phyloP scores from a whole-genome alignment of 1,140 invertebrate species.

The Drosophila hydei region DNA sequence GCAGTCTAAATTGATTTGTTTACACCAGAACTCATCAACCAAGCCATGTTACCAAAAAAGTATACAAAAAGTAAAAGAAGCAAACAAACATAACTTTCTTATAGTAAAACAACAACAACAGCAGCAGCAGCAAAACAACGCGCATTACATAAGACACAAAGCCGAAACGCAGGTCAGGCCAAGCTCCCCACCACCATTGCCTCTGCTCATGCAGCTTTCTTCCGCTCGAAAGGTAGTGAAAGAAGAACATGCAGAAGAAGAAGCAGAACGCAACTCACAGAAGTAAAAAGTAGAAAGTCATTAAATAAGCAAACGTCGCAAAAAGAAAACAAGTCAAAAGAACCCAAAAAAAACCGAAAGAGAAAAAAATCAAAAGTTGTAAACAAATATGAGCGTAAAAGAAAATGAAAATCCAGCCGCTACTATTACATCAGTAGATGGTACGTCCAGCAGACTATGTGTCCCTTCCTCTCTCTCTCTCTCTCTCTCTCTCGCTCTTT shows the following conservation, averaged over 20 bases:
- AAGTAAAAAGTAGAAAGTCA: slow-evolving; percentile 58
- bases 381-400: slow-evolving; percentile 70
- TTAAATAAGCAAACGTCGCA: slow-evolving; percentile 54
- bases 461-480: background rate
- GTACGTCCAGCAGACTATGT: slow-evolving; percentile 7
- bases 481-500: background rate
- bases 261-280: slow-evolving; percentile 19
- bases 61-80: slow-evolving; percentile 28
- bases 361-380: slow-evolving; percentile 56
- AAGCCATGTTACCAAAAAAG: slow-evolving; percentile 12
- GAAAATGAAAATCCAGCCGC: slow-evolving; percentile 66
- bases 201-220: slow-evolving; percentile 10
- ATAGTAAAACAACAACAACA: slow-evolving; percentile 38
- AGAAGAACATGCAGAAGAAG: slow-evolving; percentile 41
- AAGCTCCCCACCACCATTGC: background rate
- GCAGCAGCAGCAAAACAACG: background rate
- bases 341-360: slow-evolving; percentile 39
- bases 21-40: slow-evolving; percentile 47
- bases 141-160: slow-evolving; percentile 54
- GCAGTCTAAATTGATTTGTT: slow-evolving; percentile 56
- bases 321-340: slow-evolving; percentile 61
- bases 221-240: slow-evolving; percentile 41
- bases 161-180: background rate
- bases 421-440: slow-evolving; percentile 30
- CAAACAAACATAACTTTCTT: slow-evolving; percentile 18